Base-by-base conservation (phyloP, 2,113 vertebrate species). In the Miniopterus natalensis region DNA sequence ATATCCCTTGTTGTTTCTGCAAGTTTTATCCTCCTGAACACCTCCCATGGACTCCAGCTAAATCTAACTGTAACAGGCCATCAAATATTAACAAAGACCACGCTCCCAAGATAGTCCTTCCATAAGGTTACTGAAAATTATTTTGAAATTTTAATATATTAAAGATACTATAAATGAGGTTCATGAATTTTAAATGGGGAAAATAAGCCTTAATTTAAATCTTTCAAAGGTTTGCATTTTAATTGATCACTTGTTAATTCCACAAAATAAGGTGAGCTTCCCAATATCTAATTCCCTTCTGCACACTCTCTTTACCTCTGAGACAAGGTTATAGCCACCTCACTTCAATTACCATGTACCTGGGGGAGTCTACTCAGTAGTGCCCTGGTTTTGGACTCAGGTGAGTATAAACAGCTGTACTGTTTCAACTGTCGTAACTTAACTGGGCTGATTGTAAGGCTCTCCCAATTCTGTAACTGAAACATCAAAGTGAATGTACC, bases 141-240 rank as follows among this genome's bases (percentile, higher is more conserved):
- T 11, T 93, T 90, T 61, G 59, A 87, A 85, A 95, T 77, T 29
- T 47, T 4, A 61, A 27, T 63, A 20, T 29, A 74, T 29, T 74
- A 49, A 75, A 92, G 40, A 88, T 59, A 89, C 11, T 47, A 66
- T 36, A 63, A 89, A 83, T 45, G 25, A 86, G 6, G 23, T 68
- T 91, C 18, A 75, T 89, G 25, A 81, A 17, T 53, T 88, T 68
- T 85, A 95, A 81, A 92, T 65, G n/a, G 36, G 8, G 31, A 2
- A 10, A 18, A 45, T 18, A 88, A 42, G 36, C 12, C 25, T n/a
- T 77, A 12, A 90, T 78, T 87, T 74, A 84, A 45, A 79, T 84
- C 40, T 90, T 74, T 65, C 14, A 31, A 49, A 79, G 36, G 29
- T 40, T 71, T 29, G 14, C 78, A 51, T 40, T 66, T 79, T 84